These are phyloP conservation scores for Cepaea nemoralis DNA, from an alignment of 1,140 invertebrate species.

Conservation along the genomic window DNA sequence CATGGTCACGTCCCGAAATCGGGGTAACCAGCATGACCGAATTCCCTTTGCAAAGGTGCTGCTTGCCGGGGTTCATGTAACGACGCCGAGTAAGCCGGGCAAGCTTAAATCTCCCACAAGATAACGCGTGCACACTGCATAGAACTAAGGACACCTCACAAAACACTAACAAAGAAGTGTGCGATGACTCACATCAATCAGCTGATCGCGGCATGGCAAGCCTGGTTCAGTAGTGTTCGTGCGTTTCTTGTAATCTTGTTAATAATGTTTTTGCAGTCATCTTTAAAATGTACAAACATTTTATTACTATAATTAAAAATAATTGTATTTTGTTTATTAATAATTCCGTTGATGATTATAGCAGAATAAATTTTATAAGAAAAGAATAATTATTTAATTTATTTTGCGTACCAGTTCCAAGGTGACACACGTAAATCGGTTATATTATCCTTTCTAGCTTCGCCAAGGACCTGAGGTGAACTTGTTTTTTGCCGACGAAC, in stretches of 20 bases:
- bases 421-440: not conserved
- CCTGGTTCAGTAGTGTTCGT: conserved; percentile 28
- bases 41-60: not conserved
- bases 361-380: not conserved
- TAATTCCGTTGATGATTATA: not conserved
- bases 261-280: not conserved
- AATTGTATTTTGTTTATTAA: not conserved
- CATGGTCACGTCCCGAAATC: not conserved
- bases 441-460: conserved; percentile 17
- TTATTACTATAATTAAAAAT: not conserved
- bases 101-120: not conserved
- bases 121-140: not conserved
- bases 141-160: not conserved
- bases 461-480: conserved; percentile 22
- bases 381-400: conserved; percentile 20
- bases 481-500: conserved; percentile 26
- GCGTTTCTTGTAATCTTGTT: not conserved
- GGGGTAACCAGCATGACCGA: not conserved
- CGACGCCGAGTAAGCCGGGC: no score
- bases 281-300: not conserved
- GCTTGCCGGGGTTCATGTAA: not conserved
- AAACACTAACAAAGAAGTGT: not conserved
- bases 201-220: conserved; percentile 45
- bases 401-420: not conserved
- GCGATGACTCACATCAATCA: conserved; percentile 40